Base-by-base conservation (phyloP, 1,140 invertebrate genomes). In the Phthorimaea operculella region DNA sequence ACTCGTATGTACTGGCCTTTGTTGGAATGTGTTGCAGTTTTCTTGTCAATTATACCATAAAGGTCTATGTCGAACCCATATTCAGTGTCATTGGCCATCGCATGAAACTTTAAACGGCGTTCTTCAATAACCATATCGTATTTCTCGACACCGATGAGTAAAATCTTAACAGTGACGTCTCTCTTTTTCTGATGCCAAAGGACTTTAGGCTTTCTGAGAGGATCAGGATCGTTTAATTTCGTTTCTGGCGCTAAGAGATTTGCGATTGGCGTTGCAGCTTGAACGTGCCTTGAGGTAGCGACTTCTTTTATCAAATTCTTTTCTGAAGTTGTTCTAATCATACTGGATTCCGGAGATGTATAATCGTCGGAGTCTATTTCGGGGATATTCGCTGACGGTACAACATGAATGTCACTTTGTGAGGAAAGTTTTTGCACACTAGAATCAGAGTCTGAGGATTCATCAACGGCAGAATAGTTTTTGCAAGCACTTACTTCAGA, bases 1-100 rank as follows among this genome's bases (percentile, higher is more conserved):
- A 82, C 62, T 11, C 65, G 48, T 16, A 85, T 68, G 55, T 79
- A 79, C 18, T 76, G 68, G 0, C 79, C 77, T 65, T 78, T 83
- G 47, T 76, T 74, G 0, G 59, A 51, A 56, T 85, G 79, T 0
- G 44, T 58, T 9, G 60, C 64, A 47, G 58, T 71, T 1, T 53
- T 55, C 0, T 28, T 56, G 39, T 78, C 60, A 48, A 85, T 52
- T 0, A 73, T 68, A 0, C 76, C 82, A 39, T 79, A 83, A 17
- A 85, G 49, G 51, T 81, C 70, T 12, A 83, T 52, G 28, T 77
- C 60, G 44, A 83, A 85, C 1, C 52, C 66, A 51, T 83, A 83
- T 17, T 64, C 45, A 0, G 56, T 64, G 15, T 74, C 66, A 39
- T 83, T 64, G 1, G 57, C 51, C 4, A 48, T 54, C 0, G 70